Percentiles rank a stretch among this genome's conserved stretches.
Evolutionary conservation across 2,888 invertebrate genomes (phyloP).

Genomic region (Syrphus vitripennis): DNA sequence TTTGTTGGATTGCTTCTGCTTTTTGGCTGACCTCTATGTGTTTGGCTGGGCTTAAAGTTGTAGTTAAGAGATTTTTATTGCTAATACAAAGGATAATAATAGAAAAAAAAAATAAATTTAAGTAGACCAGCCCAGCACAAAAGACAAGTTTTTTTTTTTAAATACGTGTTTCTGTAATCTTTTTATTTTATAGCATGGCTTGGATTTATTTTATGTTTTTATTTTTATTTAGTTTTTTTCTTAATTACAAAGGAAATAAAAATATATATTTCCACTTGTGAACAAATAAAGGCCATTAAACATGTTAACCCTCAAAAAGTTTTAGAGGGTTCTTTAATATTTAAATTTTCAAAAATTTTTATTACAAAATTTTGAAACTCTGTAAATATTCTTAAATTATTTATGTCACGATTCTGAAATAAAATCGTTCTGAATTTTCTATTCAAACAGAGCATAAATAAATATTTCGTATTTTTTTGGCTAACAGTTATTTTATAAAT

Average conservation of each 20-base stretch:
- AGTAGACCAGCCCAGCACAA: slow-evolving; percentile 36
- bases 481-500: too few relatives aligned
- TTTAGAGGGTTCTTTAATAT: too few relatives aligned
- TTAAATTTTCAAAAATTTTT: too few relatives aligned
- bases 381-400: too few relatives aligned
- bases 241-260: background rate
- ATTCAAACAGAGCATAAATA: too few relatives aligned
- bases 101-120: slow-evolving; percentile 7
- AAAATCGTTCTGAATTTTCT: too few relatives aligned
- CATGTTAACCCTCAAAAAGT: background rate
- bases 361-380: too few relatives aligned
- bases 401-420: too few relatives aligned
- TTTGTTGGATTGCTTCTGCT: slow-evolving; percentile 22
- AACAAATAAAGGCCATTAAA: too few relatives aligned
- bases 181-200: background rate
- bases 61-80: slow-evolving; percentile 69
- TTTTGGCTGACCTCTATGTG: slow-evolving; percentile 39
- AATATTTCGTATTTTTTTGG: too few relatives aligned
- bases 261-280: background rate
- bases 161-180: background rate
- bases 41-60: slow-evolving; percentile 59
- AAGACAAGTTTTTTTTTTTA: background rate
- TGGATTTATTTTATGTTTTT: background rate
- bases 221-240: background rate
- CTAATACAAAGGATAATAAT: slow-evolving; percentile 58